Conservation (phyloP, 2,797 vertebrate species). For the Oryzias sinensis region DNA sequence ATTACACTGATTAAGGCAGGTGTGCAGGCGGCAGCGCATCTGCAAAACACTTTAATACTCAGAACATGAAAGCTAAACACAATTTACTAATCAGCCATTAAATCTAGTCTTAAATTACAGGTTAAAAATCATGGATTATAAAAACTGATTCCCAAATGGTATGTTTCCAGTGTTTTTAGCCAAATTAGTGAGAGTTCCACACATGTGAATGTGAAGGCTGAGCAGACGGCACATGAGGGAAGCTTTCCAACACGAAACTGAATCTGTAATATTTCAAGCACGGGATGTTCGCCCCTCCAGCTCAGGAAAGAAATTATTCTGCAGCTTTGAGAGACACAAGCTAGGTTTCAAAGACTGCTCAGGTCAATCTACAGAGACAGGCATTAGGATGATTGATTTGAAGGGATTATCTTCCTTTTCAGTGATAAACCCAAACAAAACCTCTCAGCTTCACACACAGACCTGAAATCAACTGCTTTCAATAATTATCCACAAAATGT, state of each 20-base stretch:
- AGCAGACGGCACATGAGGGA: constrained; percentile 6
- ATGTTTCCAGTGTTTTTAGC: constrained; percentile 17
- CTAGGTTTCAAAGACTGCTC: constrained; percentile 27
- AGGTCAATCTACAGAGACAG: constrained; percentile 19
- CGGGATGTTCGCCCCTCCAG: not conserved
- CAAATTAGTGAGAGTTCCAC: constrained; percentile 14
- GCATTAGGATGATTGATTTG: constrained; percentile 24
- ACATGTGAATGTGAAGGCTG: constrained; percentile 2
- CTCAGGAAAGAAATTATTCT: constrained; percentile 13
- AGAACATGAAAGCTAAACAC: constrained; percentile 26
- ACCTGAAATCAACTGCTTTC: constrained; percentile 8
- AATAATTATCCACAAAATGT: constrained; percentile 28
- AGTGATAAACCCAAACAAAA: constrained; percentile 2
- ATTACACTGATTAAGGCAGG: constrained; percentile 32
- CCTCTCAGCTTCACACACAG: not conserved
- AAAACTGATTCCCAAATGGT: constrained; percentile 13
- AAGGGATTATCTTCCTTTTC: constrained; percentile 46
- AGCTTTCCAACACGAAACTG: not conserved
- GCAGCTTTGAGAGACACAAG: constrained; percentile 5
- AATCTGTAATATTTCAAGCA: constrained; percentile 15
- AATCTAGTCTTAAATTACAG: constrained; percentile 46
- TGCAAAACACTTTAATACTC: constrained; percentile 34
- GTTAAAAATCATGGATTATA: constrained; percentile 17
- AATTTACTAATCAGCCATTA: constrained; percentile 38
- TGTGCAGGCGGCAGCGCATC: constrained; percentile 25